Conservation (phyloP, 2,888 invertebrate genomes). For the Dermolepida albohirtum region DNA sequence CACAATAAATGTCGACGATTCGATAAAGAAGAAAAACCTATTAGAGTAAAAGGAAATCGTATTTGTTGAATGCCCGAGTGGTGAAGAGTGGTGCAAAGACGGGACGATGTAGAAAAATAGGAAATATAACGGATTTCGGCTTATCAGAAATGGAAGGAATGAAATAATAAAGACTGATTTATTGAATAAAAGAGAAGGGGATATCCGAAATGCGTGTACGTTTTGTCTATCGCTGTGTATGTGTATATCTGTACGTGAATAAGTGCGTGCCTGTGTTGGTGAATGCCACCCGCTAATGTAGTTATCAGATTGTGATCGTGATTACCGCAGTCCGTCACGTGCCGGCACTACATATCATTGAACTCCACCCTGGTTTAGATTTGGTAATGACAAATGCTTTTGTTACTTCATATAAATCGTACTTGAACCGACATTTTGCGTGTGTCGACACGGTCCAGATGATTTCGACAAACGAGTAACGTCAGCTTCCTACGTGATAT, state of each 20-base stretch:
- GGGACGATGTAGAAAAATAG: constrained; percentile 28
- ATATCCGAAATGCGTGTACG: constrained; percentile 9
- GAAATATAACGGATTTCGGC: constrained; percentile 39
- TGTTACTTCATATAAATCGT: constrained; percentile 61
- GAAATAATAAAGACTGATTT: constrained; percentile 43
- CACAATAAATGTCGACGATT: constrained; percentile 26
- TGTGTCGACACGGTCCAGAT: constrained; percentile 62
- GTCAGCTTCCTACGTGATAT: constrained; percentile 45
- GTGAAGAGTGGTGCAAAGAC: constrained; percentile 21
- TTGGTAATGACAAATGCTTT: constrained; percentile 64
- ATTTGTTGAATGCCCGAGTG: constrained; percentile 28
- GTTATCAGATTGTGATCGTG: constrained; percentile 44
- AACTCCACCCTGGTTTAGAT: constrained; percentile 46
- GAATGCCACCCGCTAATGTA: constrained; percentile 41
- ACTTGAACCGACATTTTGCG: constrained; percentile 60
- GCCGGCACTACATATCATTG: constrained; percentile 41
- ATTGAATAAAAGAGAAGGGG: constrained; percentile 37
- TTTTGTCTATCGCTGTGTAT: too few species aligned
- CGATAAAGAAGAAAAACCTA: constrained; percentile 25
- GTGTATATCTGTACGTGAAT: too few species aligned
- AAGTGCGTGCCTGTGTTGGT: constrained; percentile 10
- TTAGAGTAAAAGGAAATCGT: constrained; percentile 38
- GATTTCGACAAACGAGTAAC: constrained; percentile 61
- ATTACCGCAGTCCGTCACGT: constrained; percentile 42
- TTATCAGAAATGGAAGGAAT: constrained; percentile 40